Evolutionary conservation across 2,113 vertebrate species (phyloP).

Genomic region (Calypte anna): DNA sequence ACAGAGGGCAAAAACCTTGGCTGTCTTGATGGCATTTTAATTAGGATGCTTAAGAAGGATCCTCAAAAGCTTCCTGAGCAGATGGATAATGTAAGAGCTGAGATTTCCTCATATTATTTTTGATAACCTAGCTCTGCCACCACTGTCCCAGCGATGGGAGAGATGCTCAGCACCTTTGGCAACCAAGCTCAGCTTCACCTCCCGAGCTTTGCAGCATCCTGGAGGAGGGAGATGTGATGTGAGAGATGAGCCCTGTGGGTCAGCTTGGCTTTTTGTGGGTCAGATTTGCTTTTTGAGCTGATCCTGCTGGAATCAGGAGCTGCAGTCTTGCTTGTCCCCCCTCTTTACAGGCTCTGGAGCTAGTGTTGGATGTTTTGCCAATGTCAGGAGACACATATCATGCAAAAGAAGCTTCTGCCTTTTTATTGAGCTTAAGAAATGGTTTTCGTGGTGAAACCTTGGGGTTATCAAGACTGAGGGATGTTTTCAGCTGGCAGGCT

Average conservation of each 20-base stretch:
- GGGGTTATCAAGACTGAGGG: neutral
- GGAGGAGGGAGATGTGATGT: accelerated
- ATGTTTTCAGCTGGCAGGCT: neutral
- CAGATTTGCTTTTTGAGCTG: neutral
- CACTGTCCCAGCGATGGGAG: accelerated
- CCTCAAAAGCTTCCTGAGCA: neutral
- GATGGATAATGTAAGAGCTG: neutral
- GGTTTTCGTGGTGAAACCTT: neutral
- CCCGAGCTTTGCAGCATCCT: neutral
- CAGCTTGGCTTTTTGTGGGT: neutral
- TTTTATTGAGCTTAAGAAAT: neutral
- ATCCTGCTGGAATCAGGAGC: neutral
- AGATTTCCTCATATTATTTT: neutral
- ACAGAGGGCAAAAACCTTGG: neutral
- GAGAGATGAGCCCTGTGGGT: neutral
- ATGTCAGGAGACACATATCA: neutral
- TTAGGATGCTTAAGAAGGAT: neutral
- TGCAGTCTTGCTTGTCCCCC: accelerated
- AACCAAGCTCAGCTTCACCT: neutral
- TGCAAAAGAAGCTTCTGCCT: neutral
- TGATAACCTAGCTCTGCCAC: neutral
- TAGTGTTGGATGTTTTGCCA: neutral
- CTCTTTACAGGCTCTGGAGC: neutral
- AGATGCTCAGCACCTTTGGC: neutral
- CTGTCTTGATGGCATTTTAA: neutral